phyloP scores from a whole-genome alignment of 2,113 vertebrate species.

The Mesitornis unicolor region DNA sequence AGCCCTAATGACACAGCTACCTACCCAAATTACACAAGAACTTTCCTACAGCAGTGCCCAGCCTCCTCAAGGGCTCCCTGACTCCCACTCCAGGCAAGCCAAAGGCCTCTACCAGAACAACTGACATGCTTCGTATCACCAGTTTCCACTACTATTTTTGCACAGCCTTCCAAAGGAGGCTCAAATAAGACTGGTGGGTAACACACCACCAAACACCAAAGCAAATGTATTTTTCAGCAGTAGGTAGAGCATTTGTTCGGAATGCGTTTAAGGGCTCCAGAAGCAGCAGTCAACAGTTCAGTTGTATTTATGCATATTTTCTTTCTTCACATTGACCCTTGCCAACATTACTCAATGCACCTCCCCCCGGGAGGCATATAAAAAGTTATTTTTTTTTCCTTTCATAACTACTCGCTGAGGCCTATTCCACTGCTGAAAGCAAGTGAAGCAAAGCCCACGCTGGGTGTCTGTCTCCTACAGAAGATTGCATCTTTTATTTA shows the following conservation, averaged over 20 bases:
- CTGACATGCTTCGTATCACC: not conserved
- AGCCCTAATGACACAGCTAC: not conserved
- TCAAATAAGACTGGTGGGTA: not conserved
- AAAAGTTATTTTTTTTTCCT: conserved; percentile 65
- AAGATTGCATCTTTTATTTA: conserved; percentile 99
- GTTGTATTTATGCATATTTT: not conserved
- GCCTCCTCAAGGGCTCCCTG: not conserved
- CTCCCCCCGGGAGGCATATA: not conserved
- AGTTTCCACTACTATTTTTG: not conserved
- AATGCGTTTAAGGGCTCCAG: conserved; percentile 8
- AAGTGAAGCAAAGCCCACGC: conserved; percentile 76
- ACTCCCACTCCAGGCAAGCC: not conserved
- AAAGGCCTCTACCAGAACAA: not conserved
- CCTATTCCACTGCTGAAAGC: conserved; percentile 75
- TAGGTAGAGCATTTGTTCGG: conserved; percentile 19
- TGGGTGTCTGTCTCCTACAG: conserved; percentile 78
- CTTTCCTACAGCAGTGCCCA: not conserved
- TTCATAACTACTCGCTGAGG: conserved; percentile 68
- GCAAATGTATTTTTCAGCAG: conserved; percentile 20
- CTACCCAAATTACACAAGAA: not conserved
- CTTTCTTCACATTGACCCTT: conserved; percentile 20
- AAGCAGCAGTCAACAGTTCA: conserved; percentile 44
- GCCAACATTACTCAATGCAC: conserved; percentile 44
- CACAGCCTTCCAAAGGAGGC: not conserved
- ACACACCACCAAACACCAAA: not conserved